These are phyloP conservation scores for Brotula barbata DNA, from an alignment of 2,797 vertebrate genomes.

Conservation along the genomic window DNA sequence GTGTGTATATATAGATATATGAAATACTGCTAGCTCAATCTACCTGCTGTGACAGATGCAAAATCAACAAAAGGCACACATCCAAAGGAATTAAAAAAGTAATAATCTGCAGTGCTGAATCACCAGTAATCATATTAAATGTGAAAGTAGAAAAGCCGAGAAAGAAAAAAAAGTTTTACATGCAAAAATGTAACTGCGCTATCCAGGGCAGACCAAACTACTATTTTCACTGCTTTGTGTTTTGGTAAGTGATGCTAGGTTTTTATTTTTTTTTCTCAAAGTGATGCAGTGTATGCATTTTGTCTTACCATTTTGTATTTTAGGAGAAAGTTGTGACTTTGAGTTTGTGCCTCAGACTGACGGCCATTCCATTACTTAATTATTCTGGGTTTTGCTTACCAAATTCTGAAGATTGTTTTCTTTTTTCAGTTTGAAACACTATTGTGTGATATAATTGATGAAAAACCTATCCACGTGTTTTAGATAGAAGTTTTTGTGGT, in stretches of 20 bases:
- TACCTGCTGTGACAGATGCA: constrained; percentile 94
- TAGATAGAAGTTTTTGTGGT: constrained; percentile 44
- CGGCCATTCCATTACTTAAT: constrained; percentile 52
- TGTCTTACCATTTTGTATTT: constrained; percentile 65
- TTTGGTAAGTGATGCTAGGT: constrained; percentile 62
- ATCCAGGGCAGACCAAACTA: constrained; percentile 66
- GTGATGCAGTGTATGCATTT: constrained; percentile 64
- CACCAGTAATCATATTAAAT: constrained; percentile 85
- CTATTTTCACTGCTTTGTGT: constrained; percentile 76
- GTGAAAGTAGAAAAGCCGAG: constrained; percentile 64
- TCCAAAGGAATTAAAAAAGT: constrained; percentile 84
- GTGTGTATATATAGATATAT: constrained; percentile 83
- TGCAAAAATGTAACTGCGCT: constrained; percentile 71
- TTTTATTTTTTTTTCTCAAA: constrained; percentile 59
- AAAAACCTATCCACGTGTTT: constrained; percentile 37
- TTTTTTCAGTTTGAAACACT: constrained; percentile 36
- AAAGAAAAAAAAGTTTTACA: constrained; percentile 59
- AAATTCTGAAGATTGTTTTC: constrained; percentile 37
- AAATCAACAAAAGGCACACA: constrained; percentile 91
- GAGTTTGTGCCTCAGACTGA: constrained; percentile 68
- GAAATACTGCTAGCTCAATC: constrained; percentile 91
- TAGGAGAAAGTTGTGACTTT: constrained; percentile 47
- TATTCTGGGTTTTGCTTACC: constrained; percentile 36
- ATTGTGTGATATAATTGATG: constrained; percentile 21
- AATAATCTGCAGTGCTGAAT: constrained; percentile 83